Percentiles rank a stretch among this genome's conserved stretches.
These are phyloP conservation scores for Pseudochromis fuscus DNA, from an alignment of 2,797 vertebrate species.

Conservation along the genomic window DNA sequence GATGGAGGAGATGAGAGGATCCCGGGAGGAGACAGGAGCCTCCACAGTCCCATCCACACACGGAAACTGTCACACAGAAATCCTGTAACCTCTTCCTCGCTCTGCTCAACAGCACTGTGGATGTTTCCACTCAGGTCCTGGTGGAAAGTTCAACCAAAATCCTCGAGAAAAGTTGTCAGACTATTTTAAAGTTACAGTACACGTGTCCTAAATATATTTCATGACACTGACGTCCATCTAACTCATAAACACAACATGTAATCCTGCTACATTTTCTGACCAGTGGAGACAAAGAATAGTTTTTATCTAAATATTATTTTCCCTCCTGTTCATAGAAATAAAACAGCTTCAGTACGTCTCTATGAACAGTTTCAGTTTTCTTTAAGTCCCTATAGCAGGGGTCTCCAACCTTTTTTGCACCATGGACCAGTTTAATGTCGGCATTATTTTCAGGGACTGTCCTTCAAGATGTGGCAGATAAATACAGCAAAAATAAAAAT, in stretches of 20 bases:
- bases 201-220: not conserved
- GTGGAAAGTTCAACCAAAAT: constrained; percentile 19
- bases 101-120: constrained; percentile 26
- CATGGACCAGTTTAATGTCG: too few species aligned
- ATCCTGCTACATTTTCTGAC: too few species aligned
- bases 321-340: too few species aligned
- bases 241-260: not conserved
- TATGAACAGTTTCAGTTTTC: too few species aligned
- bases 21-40: constrained; percentile 36
- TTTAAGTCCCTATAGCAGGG: too few species aligned
- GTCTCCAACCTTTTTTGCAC: too few species aligned
- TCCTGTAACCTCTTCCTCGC: constrained; percentile 50
- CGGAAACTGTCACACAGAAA: constrained; percentile 40
- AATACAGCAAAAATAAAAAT: too few species aligned
- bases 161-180: not conserved
- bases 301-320: too few species aligned
- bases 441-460: too few species aligned
- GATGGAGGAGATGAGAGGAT: constrained; percentile 47
- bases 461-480: too few species aligned
- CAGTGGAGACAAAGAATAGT: too few species aligned
- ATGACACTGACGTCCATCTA: not conserved
- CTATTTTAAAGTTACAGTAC: not conserved
- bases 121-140: constrained; percentile 12
- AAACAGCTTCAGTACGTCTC: too few species aligned
- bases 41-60: constrained; percentile 27